These are phyloP conservation scores for Gallinago undulata DNA, from an alignment of 2,113 vertebrate genomes.

Conservation along the genomic window DNA sequence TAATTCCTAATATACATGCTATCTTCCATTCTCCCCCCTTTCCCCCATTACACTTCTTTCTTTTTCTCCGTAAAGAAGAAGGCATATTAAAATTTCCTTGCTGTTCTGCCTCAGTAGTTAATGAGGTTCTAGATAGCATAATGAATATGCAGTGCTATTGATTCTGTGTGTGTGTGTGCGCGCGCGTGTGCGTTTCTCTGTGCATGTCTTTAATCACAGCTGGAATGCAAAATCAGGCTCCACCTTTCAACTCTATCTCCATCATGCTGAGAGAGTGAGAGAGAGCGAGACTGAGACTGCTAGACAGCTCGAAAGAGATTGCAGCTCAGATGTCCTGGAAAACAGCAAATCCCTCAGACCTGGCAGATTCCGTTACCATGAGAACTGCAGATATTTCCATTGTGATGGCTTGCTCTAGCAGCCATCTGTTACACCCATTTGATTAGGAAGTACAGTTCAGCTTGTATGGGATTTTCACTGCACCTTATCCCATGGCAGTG, in stretches of 20 bases:
- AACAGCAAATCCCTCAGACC: slow-evolving; percentile 89
- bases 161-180: not conserved
- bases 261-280: slow-evolving; percentile 81
- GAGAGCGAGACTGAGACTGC: slow-evolving; percentile 79
- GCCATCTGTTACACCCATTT: slow-evolving; percentile 98
- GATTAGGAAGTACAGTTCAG: slow-evolving; percentile 87
- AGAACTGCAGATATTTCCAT: slow-evolving; percentile 92
- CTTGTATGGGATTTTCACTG: slow-evolving; percentile 81
- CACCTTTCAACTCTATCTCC: slow-evolving; percentile 85
- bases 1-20: slow-evolving; percentile 61
- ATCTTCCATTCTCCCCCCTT: slow-evolving; percentile 15
- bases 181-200: not conserved
- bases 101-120: slow-evolving; percentile 64
- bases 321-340: slow-evolving; percentile 88
- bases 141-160: slow-evolving; percentile 74
- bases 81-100: slow-evolving; percentile 65
- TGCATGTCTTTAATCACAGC: slow-evolving; percentile 82
- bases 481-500: slow-evolving; percentile 81
- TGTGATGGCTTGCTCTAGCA: slow-evolving; percentile 92
- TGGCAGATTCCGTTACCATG: slow-evolving; percentile 92
- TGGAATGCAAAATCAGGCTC: slow-evolving; percentile 83
- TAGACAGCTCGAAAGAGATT: slow-evolving; percentile 87
- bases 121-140: slow-evolving; percentile 81
- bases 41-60: slow-evolving; percentile 1
- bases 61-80: slow-evolving; percentile 46